These are phyloP conservation scores for Leptatherina wallacei DNA, from an alignment of 2,797 vertebrate species.

Conservation along the genomic window DNA sequence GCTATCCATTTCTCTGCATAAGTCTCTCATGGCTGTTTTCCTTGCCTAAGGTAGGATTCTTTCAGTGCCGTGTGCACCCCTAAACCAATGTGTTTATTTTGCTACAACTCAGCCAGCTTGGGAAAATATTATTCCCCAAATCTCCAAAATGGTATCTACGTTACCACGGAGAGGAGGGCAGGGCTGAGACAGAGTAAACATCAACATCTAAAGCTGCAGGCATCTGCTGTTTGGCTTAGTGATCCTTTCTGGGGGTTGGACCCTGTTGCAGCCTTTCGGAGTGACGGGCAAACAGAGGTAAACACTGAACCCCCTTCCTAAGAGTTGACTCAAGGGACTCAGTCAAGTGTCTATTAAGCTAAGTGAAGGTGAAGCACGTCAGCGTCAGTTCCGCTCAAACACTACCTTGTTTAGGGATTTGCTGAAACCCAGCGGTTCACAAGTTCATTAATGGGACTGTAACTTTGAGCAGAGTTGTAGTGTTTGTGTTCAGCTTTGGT, in stretches of 20 bases:
- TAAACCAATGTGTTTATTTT: slow-evolving; percentile 75
- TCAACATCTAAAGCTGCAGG: slow-evolving; percentile 65
- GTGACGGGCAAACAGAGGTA: slow-evolving; percentile 76
- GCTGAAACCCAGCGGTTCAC: slow-evolving; percentile 49
- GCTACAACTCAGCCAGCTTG: slow-evolving; percentile 67
- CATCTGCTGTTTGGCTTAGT: slow-evolving; percentile 63
- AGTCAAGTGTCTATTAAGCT: slow-evolving; percentile 77
- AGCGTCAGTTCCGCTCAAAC: slow-evolving; percentile 72
- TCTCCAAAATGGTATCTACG: slow-evolving; percentile 76
- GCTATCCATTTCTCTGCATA: neutral
- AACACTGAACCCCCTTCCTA: slow-evolving; percentile 72
- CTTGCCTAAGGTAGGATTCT: slow-evolving; percentile 66
- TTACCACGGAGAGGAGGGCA: slow-evolving; percentile 55
- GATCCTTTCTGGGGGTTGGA: slow-evolving; percentile 48
- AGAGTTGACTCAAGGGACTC: slow-evolving; percentile 63
- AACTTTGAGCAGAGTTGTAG: slow-evolving; percentile 1
- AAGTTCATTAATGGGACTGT: slow-evolving; percentile 62
- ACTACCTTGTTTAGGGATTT: slow-evolving; percentile 56
- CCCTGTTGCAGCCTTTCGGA: slow-evolving; percentile 60
- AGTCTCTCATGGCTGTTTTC: slow-evolving; percentile 40
- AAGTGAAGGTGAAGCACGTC: slow-evolving; percentile 81
- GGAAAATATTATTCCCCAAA: slow-evolving; percentile 77
- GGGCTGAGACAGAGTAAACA: slow-evolving; percentile 72
- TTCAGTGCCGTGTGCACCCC: slow-evolving; percentile 56
- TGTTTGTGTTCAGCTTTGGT: neutral